Evolutionary conservation across 1,140 invertebrate species (phyloP).

Genomic region (Cylas formicarius): DNA sequence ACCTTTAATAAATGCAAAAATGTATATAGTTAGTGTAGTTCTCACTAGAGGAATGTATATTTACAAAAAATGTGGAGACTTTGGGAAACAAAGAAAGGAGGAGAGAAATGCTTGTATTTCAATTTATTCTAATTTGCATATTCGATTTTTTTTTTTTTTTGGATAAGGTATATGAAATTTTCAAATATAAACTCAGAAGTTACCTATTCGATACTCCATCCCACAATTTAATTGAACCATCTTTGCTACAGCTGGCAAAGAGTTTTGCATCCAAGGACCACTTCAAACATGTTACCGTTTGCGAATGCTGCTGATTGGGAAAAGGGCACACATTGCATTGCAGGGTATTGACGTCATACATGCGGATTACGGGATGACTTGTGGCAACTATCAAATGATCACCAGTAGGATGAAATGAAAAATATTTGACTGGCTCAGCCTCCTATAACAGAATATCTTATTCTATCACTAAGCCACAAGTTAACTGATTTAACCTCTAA

Average conservation of each 20-base stretch:
- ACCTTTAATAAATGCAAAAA: slow-evolving; percentile 39
- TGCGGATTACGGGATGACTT: slow-evolving; percentile 79
- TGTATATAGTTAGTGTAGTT: neutral
- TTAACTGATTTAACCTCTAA: neutral
- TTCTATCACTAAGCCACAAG: too few species aligned
- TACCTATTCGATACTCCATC: slow-evolving; percentile 84
- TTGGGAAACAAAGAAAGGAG: too few species aligned
- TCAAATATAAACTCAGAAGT: too few species aligned
- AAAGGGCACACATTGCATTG: slow-evolving; percentile 93
- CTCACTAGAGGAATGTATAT: too few species aligned
- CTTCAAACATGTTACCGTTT: slow-evolving; percentile 63
- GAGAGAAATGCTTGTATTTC: too few species aligned
- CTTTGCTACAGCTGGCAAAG: slow-evolving; percentile 85
- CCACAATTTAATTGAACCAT: slow-evolving; percentile 94
- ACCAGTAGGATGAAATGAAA: slow-evolving; percentile 92
- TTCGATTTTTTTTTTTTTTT: too few species aligned
- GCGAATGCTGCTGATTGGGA: slow-evolving; percentile 86
- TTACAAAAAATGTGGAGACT: too few species aligned
- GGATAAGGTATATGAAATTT: too few species aligned
- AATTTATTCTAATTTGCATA: too few species aligned
- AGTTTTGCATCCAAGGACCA: slow-evolving; percentile 73
- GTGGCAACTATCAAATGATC: slow-evolving; percentile 92
- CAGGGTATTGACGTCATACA: slow-evolving; percentile 93
- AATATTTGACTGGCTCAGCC: slow-evolving; percentile 76
- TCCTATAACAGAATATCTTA: slow-evolving; percentile 55